Evolutionary conservation across 2,888 invertebrate species (phyloP), one percentile per base, ranked within the genome.

Genomic region (Zygogramma bicolorata): DNA sequence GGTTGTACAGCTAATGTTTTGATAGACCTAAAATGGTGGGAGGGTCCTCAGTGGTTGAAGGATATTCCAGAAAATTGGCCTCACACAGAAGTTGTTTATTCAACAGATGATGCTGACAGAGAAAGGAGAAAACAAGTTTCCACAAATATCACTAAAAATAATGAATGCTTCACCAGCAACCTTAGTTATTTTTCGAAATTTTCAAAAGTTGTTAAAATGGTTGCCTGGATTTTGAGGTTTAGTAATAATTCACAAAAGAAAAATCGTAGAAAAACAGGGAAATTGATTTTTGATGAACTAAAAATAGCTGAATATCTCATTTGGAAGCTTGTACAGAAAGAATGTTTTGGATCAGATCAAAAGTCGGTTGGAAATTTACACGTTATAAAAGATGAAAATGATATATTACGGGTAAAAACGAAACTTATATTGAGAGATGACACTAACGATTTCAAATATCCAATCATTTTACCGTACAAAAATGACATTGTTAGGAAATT

Each of bases 401-500:
- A 18, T 6, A 20, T 61, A 13, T n/a, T 31, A 8, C 27, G 61
- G 15, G 38, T 61, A 6, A 15, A 13, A 38, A 61, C 61, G 18
- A 61, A 38, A 61, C 3, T 61, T 15, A 15, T 34, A 34, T 7
- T 31, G 18, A 22, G 59, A 27, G 59, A 13, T 31, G 61, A 61
- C 34, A 4, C 3, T 34, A 38, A 34, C 4, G 3, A 46, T 18
- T 46, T 46, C 18, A 46, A 15, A 10, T 46, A 46, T 46, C 46
- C 38, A 22, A n/a, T n/a, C n/a, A n/a, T n/a, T n/a, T n/a, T n/a
- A n/a, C n/a, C n/a, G n/a, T n/a, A n/a, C n/a, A 59, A 60, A 59
- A 40, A 68, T 75, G 68, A 71, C 5, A 70, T 79, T 25, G 79
- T 84, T 0, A 42, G 63, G 5, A 69, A 76, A 58, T 61, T 78